Percentiles rank a stretch among this genome's conserved stretches.
These are phyloP conservation scores for Martes martes DNA, from an alignment of 2,113 vertebrate genomes.

Conservation along the genomic window DNA sequence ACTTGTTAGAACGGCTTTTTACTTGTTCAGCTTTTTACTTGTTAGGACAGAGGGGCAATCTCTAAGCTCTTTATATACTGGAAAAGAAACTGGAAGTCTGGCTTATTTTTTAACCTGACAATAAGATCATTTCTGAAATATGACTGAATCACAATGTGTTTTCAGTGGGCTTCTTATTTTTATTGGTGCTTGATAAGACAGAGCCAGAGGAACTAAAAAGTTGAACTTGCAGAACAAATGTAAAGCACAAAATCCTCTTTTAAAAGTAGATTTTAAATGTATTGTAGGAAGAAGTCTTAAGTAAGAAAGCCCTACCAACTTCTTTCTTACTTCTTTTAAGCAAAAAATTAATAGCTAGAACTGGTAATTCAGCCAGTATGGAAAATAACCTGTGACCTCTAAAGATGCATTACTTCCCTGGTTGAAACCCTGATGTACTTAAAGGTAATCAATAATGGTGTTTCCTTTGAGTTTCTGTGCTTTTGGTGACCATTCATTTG, in stretches of 20 bases:
- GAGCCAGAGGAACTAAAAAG: slow-evolving; percentile 57
- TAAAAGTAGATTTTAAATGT: not conserved
- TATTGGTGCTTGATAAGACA: slow-evolving; percentile 32
- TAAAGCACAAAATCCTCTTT: not conserved
- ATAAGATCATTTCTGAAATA: not conserved
- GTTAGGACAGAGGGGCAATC: not conserved
- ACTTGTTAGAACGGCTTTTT: not conserved
- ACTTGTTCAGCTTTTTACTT: not conserved
- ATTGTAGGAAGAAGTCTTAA: not conserved
- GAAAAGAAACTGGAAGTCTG: not conserved
- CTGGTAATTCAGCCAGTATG: not conserved
- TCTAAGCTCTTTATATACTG: not conserved
- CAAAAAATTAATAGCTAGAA: not conserved
- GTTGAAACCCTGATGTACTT: not conserved
- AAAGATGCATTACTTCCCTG: not conserved
- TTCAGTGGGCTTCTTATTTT: slow-evolving; percentile 49
- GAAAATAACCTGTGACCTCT: not conserved
- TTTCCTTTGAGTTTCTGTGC: not conserved
- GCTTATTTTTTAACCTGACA: not conserved
- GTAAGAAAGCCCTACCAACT: not conserved
- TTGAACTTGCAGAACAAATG: slow-evolving; percentile 48
- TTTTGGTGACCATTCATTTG: not conserved
- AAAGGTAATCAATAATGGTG: not conserved
- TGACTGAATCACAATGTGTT: not conserved
- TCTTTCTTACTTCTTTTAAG: not conserved